Evolutionary conservation across 1,140 invertebrate genomes (phyloP).

Genomic region (Drosophila pandora): DNA sequence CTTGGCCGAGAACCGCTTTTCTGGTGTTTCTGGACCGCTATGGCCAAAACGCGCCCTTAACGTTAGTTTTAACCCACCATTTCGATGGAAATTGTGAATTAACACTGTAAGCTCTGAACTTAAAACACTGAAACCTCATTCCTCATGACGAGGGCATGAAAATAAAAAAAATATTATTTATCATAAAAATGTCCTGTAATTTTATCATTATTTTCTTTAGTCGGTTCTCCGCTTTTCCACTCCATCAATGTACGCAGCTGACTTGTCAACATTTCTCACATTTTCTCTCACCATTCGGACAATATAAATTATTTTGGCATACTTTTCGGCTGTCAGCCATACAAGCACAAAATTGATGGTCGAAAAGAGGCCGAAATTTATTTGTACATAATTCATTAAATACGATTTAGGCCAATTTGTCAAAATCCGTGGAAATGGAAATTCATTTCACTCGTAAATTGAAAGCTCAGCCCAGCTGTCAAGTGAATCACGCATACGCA

Average conservation of each 20-base stretch:
- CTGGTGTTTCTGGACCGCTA: too few species aligned
- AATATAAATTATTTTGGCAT: constrained; percentile 35
- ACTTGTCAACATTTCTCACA: constrained; percentile 11
- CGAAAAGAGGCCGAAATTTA: constrained; percentile 26
- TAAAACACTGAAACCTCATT: too few species aligned
- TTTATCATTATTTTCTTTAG: constrained; percentile 6
- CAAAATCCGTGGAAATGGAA: constrained; percentile 43
- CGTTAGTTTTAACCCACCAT: too few species aligned
- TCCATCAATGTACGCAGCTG: constrained; percentile 12
- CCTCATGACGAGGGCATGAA: too few species aligned
- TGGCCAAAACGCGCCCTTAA: too few species aligned
- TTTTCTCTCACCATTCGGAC: background rate
- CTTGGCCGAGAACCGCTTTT: too few species aligned
- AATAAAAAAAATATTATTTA: background rate
- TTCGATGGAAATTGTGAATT: too few species aligned
- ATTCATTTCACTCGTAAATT: constrained; percentile 50
- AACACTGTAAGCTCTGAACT: too few species aligned
- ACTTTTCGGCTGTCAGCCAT: constrained; percentile 36
- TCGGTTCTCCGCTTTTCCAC: background rate
- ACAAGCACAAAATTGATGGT: constrained; percentile 28
- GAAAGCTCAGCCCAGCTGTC: constrained; percentile 47
- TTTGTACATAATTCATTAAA: constrained; percentile 50
- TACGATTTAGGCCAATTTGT: constrained; percentile 41
- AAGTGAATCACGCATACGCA: constrained; percentile 26
- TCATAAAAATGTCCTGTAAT: background rate